Evolutionary conservation across 2,797 vertebrate species (phyloP), one percentile per base, ranked within the genome.

Genomic region (Acropternis orthonyx): DNA sequence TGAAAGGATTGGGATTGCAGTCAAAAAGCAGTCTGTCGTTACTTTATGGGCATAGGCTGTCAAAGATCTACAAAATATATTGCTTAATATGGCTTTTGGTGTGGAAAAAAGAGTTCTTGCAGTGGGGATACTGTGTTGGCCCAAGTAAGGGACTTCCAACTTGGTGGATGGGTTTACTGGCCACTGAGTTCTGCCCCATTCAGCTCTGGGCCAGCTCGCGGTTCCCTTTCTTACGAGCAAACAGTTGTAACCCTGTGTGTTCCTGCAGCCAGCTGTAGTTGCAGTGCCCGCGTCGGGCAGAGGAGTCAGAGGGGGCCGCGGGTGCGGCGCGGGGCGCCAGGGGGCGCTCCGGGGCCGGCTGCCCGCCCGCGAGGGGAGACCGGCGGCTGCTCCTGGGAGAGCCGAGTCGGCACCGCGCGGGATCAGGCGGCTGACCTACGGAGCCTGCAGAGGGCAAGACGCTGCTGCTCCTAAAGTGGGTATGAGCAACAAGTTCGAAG

Each of bases 401-500:
- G 10, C 28, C 10, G 58, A 16, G 23, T 37, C 46, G 7, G 1
- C 37, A 62, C 39, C 30, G 48, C 9, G 7, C 73, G 11, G 6
- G 1, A 5, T 9, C 62, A 0, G n/a, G 2, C 36, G 8, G 36
- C 28, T 2, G 37, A 1, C 3, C 7, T 2, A 0, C 0, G 14
- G 46, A 1, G 10, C 46, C 65, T 3, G 34, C 3, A 3, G 14
- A 3, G 19, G 13, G 22, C 3, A 72, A 1, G 15, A 22, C 67
- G 1, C 3, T 15, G 66, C 13, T 14, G 3, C 8, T 7, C 36
- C 44, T 17, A 12, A 7, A 11, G 16, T 2, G 34, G 20, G 0
- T 7, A 1, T 4, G 26, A 21, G 37, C 22, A 32, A 13, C 23
- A 9, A 30, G 30, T 58, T 61, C 46, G 1, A 0, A 27, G 55